Conservation (phyloP, 2,797 vertebrate species). For the Acanthornis magna region DNA sequence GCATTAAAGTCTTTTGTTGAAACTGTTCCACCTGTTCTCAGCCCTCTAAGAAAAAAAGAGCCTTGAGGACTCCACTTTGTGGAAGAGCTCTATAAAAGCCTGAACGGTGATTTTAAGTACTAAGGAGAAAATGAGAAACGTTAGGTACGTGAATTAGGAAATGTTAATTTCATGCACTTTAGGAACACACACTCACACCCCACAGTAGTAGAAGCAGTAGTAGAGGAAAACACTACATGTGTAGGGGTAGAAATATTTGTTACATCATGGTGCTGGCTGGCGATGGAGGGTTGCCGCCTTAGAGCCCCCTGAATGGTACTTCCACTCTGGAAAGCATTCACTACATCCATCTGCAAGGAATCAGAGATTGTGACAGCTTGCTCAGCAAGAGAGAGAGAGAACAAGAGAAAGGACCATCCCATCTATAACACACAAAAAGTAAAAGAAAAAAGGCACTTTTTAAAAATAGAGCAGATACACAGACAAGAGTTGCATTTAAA, state of each 20-base stretch:
- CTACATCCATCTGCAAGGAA: constrained; percentile 99
- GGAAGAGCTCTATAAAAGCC: constrained; percentile 83
- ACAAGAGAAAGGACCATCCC: constrained; percentile 83
- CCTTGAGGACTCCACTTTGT: constrained; percentile 84
- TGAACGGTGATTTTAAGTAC: constrained; percentile 81
- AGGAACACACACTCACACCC: constrained; percentile 99
- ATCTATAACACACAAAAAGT: constrained; percentile 81
- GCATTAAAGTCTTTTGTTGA: constrained; percentile 70
- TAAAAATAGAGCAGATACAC: constrained; percentile 72
- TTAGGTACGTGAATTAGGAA: constrained; percentile 91
- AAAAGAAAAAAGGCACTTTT: constrained; percentile 83
- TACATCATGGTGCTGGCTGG: constrained; percentile 99
- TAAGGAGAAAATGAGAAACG: constrained; percentile 93
- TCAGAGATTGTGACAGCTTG: constrained; percentile 95
- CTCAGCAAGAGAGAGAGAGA: constrained; percentile 82
- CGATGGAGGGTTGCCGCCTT: constrained; percentile 99
- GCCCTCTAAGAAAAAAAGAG: constrained; percentile 80
- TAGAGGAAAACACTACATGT: constrained; percentile 99
- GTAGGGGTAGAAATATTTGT: constrained; percentile 99
- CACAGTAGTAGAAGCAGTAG: constrained; percentile 99
- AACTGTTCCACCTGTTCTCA: constrained; percentile 74
- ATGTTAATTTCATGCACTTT: constrained; percentile 99
- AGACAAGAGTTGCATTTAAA: constrained; percentile 74
- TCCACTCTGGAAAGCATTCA: constrained; percentile 99
- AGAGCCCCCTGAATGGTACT: constrained; percentile 99